phyloP scores from a whole-genome alignment of 2,113 vertebrate genomes.

The Crotophaga sulcirostris region DNA sequence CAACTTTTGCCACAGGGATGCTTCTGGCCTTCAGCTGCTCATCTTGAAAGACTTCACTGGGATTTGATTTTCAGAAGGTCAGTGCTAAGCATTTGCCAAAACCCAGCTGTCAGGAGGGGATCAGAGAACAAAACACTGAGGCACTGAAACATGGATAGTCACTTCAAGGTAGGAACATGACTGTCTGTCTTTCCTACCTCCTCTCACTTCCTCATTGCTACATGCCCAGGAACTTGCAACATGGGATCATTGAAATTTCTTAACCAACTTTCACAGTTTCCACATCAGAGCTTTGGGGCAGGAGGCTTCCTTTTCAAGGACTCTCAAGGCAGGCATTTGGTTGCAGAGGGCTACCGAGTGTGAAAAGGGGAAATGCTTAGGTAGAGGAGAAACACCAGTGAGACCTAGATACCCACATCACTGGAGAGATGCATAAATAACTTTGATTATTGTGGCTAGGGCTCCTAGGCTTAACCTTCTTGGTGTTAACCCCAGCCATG shows the following conservation, averaged over 20 bases:
- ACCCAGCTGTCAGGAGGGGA: not conserved
- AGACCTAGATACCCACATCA: not conserved
- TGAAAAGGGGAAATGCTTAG: not conserved
- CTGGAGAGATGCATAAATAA: not conserved
- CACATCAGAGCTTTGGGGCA: not conserved
- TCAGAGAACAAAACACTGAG: not conserved
- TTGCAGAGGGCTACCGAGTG: not conserved
- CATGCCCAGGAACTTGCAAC: not conserved
- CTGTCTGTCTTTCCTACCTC: not conserved
- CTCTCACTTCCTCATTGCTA: not conserved
- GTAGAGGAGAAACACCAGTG: rapidly evolving
- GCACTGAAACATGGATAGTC: not conserved
- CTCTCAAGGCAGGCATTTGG: not conserved
- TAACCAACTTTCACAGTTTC: not conserved
- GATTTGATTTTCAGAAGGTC: not conserved
- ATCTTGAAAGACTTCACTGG: not conserved
- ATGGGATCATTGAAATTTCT: not conserved
- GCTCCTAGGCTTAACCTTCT: not conserved
- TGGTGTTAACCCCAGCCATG: not conserved
- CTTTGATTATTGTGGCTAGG: not conserved
- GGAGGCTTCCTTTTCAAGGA: not conserved
- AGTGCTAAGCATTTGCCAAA: not conserved
- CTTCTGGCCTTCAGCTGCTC: not conserved
- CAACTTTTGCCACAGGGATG: not conserved
- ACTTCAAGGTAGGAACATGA: not conserved